Conservation (phyloP, 2,113 vertebrate genomes). For the Holacanthus passer region DNA sequence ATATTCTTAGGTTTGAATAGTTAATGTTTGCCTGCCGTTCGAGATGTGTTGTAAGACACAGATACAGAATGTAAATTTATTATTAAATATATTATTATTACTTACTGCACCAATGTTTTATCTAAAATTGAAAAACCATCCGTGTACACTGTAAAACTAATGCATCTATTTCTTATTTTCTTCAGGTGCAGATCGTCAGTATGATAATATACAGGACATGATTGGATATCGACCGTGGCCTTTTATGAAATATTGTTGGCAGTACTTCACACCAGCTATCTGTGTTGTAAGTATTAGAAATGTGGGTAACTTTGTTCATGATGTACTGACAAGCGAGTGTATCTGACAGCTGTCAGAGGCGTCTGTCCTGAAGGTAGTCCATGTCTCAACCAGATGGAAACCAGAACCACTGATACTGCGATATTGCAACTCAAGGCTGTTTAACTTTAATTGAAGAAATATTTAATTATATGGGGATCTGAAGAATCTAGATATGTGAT, state of each 20-base stretch:
- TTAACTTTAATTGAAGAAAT: constrained; percentile 2
- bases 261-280: constrained; percentile 89
- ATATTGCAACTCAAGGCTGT: neutral
- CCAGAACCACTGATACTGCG: neutral
- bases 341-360: constrained; percentile 42
- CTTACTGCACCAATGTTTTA: neutral
- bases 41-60: no score
- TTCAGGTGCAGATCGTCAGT: constrained; percentile 90
- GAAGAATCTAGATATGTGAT: neutral
- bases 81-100: no score
- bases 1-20: neutral
- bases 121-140: neutral
- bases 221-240: constrained; percentile 93
- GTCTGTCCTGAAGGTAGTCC: constrained; percentile 20
- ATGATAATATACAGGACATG: constrained; percentile 95
- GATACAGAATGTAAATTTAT: no score
- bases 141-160: neutral
- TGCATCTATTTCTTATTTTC: constrained; percentile 14
- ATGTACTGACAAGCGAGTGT: constrained; percentile 3
- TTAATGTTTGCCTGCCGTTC: no score
- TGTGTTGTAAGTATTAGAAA: constrained; percentile 87
- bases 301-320: constrained; percentile 5
- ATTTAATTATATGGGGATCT: neutral
- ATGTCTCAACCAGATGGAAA: constrained; percentile 47
- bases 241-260: constrained; percentile 93